Evolutionary conservation across 2,797 vertebrate species (phyloP).

Genomic region (Epinephelus coioides): DNA sequence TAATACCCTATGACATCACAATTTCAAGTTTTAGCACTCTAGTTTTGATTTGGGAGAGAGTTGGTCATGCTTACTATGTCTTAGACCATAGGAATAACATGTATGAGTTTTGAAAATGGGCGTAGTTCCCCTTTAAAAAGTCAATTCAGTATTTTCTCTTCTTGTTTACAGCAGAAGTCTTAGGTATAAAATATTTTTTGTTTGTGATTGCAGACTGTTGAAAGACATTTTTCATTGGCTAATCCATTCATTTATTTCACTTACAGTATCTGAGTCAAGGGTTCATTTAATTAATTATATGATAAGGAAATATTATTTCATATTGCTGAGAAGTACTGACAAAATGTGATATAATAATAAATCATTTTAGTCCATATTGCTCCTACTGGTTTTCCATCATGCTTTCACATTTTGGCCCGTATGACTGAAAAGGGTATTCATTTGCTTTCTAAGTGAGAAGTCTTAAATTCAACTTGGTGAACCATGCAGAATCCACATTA

Average conservation of each 20-base stretch:
- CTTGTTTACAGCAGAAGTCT: not conserved
- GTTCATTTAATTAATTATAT: not conserved
- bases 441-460: not conserved
- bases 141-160: not conserved
- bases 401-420: not conserved
- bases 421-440: not conserved
- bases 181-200: not conserved
- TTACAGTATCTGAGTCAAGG: not conserved
- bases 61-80: too few species aligned
- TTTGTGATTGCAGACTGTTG: not conserved
- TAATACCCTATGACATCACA: too few species aligned
- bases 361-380: not conserved
- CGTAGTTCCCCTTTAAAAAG: not conserved
- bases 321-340: not conserved
- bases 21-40: too few species aligned
- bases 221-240: not conserved
- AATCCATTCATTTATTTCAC: not conserved
- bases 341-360: not conserved
- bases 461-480: not conserved
- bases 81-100: too few species aligned
- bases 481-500: conserved; percentile 30
- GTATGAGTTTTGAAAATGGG: too few species aligned
- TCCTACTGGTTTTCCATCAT: not conserved
- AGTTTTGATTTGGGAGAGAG: too few species aligned
- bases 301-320: not conserved